Conservation (phyloP, 2,888 invertebrate genomes). For the Griposia aprilina region DNA sequence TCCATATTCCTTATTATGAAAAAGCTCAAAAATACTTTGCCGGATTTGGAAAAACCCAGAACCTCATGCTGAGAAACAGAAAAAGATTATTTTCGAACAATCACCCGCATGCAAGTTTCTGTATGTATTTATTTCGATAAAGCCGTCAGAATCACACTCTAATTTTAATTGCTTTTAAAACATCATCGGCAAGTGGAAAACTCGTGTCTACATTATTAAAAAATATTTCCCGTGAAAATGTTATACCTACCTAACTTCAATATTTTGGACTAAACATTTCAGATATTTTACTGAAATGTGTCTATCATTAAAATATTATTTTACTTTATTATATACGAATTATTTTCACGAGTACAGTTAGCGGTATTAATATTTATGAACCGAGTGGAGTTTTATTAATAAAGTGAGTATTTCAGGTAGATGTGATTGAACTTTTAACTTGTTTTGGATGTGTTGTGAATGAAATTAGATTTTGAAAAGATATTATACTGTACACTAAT, state of each 20-base stretch:
- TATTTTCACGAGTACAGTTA: background rate
- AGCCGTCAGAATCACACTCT: background rate
- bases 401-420: slow-evolving; percentile 1
- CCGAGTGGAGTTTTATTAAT: background rate
- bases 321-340: background rate
- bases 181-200: background rate
- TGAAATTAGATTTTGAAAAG: background rate
- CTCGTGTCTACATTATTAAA: background rate
- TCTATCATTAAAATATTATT: background rate
- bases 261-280: background rate
- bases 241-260: background rate
- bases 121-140: background rate
- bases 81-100: too few relatives aligned
- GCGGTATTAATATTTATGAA: slow-evolving; percentile 10
- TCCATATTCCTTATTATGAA: background rate
- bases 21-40: background rate
- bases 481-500: background rate
- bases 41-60: too few relatives aligned
- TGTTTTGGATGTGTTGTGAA: background rate
- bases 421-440: background rate
- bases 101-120: too few relatives aligned
- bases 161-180: background rate
- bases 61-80: background rate
- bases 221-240: background rate
- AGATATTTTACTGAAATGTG: background rate